Evolutionary conservation across 2,888 invertebrate species (phyloP), one percentile per base, ranked within the genome.

Genomic region (Apoda limacodes): DNA sequence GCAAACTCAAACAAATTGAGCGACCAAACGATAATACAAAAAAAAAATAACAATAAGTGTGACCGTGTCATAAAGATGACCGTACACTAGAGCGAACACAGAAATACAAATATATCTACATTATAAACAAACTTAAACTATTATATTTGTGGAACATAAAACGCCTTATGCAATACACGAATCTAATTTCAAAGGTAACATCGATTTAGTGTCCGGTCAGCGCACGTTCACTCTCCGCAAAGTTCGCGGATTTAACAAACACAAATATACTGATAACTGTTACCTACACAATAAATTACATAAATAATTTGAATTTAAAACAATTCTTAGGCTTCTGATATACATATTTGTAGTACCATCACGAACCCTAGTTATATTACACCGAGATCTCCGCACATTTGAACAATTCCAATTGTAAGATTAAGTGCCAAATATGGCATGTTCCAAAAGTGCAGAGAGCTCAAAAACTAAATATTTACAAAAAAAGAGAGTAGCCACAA

Each of bases 261-360:
- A 58, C 55, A 60, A 55, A 55, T 49, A 39, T 42, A 52, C 7
- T 17, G 5, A 61, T 45, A 55, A 55, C 51, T 54, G 64, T 65
- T 68, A 74, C 69, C 70, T 75, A 78, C 58, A 61, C 64, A 76
- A 75, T 76, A 76, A 76, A 64, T 76, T 75, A 78, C 66, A 76
- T 80, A 80, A 78, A 78, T 74, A 66, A 76, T 78, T 70, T 76
- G 72, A 74, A 72, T 71, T 70, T 64, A 68, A 76, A 70, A 80
- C 72, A 70, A 75, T 69, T 76, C 76, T 76, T 75, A 76, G 75
- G 76, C 74, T 69, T 76, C 55, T 63, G 62, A 64, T 60, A 61
- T 62, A 69, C 61, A 60, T 60, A 61, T 48, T 40, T 53, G 50
- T 55, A 57, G 52, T 55, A 55, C 55, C 56, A 46, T 53, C 41